Evolutionary conservation across 2,113 vertebrate species (phyloP).

Genomic region (Panthera tigris): DNA sequence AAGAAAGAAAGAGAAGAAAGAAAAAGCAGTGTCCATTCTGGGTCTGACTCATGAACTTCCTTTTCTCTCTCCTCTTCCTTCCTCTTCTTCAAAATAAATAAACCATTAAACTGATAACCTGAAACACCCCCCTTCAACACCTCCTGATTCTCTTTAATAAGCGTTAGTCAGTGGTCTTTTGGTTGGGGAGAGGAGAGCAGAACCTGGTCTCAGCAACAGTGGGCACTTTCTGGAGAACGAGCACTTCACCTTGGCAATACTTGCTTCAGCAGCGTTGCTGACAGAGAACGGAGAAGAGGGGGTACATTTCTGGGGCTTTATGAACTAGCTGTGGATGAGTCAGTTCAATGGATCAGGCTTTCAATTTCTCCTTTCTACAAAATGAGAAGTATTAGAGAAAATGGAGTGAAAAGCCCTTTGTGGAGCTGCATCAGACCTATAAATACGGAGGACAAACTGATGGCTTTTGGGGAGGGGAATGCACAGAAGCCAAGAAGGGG

Average conservation of each 20-base stretch:
- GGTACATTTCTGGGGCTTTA: neutral
- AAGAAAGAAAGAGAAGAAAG: neutral
- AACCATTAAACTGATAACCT: neutral
- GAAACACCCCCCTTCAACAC: neutral
- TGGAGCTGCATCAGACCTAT: neutral
- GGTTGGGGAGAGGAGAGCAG: neutral
- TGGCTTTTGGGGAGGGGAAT: neutral
- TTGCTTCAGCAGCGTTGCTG: too few species aligned
- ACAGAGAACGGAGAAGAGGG: neutral
- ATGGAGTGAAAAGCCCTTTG: neutral
- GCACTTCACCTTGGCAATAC: rapidly evolving
- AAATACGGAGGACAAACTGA: neutral
- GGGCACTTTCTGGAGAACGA: neutral
- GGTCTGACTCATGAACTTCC: neutral
- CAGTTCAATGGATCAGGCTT: neutral
- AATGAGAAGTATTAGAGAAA: neutral
- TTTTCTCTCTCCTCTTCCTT: neutral
- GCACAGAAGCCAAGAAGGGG: neutral
- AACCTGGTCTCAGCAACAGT: rapidly evolving
- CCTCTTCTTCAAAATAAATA: neutral
- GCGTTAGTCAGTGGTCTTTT: neutral
- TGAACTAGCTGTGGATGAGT: neutral
- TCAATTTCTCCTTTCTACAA: neutral
- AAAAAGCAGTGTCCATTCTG: neutral
- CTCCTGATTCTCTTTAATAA: neutral